phyloP scores from a whole-genome alignment of 2,888 invertebrate species.

The Leptopilina drosophilae region DNA sequence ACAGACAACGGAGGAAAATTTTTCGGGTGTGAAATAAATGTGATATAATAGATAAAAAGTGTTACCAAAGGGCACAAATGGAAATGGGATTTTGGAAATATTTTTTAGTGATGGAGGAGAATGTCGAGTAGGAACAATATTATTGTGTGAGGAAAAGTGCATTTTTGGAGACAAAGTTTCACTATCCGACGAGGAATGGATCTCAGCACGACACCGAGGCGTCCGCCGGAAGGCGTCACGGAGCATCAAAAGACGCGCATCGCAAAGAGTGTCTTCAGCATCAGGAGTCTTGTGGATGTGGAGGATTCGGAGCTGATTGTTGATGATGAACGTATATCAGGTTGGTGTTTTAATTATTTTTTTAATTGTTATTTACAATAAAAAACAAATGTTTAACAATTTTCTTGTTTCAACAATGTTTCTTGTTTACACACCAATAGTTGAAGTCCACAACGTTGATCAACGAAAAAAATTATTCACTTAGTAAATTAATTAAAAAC shows the following conservation, averaged over 20 bases:
- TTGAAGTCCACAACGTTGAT: no score
- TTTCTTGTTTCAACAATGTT: no score
- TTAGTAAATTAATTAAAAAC: no score
- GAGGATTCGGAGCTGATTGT: constrained; percentile 74
- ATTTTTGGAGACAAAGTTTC: not conserved
- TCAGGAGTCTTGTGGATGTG: constrained; percentile 80
- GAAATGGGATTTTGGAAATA: not conserved
- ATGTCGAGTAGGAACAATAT: not conserved
- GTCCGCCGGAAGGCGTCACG: constrained; percentile 72
- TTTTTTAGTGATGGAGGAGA: constrained; percentile 3
- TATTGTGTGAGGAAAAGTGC: constrained; percentile 14
- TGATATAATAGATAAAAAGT: not conserved
- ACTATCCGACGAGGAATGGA: constrained; percentile 74
- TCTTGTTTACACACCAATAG: no score
- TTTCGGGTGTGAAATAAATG: not conserved
- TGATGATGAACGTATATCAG: constrained; percentile 60
- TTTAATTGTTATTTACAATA: not conserved
- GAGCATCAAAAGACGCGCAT: constrained; percentile 78
- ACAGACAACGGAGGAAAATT: no score
- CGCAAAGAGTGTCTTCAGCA: constrained; percentile 81
- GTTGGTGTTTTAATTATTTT: constrained; percentile 59
- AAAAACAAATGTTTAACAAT: no score
- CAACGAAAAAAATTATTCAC: no score
- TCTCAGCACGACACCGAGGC: constrained; percentile 77
- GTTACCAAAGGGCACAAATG: not conserved